A percentile compares a stretch with the other conserved stretches of the same genome.
phyloP scores from a whole-genome alignment of 2,797 vertebrate species.

The Spatula clypeata region DNA sequence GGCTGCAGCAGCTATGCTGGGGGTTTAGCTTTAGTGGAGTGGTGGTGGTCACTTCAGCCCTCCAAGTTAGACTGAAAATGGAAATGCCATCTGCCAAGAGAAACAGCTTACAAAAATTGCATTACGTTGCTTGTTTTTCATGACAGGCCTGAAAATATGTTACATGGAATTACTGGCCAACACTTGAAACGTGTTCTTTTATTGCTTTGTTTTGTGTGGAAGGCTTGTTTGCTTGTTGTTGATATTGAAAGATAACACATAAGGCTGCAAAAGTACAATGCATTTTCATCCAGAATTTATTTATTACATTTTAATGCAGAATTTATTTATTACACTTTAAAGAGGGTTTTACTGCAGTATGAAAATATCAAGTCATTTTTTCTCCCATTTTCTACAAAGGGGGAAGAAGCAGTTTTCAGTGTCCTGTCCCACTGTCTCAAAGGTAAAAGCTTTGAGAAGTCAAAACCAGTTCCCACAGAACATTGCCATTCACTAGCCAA shows the following conservation, averaged over 20 bases:
- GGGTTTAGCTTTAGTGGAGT: background rate
- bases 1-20: background rate
- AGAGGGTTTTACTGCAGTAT: background rate
- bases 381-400: background rate
- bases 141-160: background rate
- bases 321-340: background rate
- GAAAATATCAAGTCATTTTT: background rate
- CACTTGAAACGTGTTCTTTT: background rate
- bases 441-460: background rate
- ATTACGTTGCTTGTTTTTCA: background rate
- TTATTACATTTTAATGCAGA: background rate
- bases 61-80: background rate
- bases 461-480: background rate
- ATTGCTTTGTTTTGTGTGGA: background rate
- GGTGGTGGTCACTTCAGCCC: background rate
- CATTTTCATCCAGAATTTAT: background rate
- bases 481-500: background rate
- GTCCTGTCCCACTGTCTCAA: background rate
- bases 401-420: background rate
- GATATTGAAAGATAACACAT: background rate
- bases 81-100: conserved; percentile 2
- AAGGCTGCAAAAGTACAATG: background rate
- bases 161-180: accelerated
- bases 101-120: background rate
- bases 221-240: background rate